Evolutionary conservation across 2,797 vertebrate species (phyloP), one percentile per base, ranked within the genome.

Genomic region (Molossus alvarezi): DNA sequence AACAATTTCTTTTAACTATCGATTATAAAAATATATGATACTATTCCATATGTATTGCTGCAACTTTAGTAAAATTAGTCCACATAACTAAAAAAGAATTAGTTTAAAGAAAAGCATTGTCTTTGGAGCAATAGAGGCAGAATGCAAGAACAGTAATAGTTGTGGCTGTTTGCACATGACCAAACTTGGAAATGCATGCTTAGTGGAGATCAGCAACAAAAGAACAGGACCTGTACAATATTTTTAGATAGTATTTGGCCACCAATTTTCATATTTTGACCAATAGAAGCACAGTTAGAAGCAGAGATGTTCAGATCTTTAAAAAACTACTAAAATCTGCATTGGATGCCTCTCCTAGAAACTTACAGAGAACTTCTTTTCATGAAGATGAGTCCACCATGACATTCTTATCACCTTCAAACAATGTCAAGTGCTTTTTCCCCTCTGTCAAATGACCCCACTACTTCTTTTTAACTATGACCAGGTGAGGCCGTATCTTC

Each of bases 1-100:
- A 90, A 25, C 51, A 69, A 77, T 48, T 91, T 55, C 82, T n/a
- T 90, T 92, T 72, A 91, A 64, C 64, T 90, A 88, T 51, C 79
- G 20, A 48, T 95, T 82, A 82, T 41, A 84, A 81, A 90, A 94
- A 85, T 37, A 85, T 37, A 23, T 53, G 91, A 41, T 3, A 86
- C 6, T 10, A 90, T 58, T 81, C 18, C 23, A 72, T 88, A 57
- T 25, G 17, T 58, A 53, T 41, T 57, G 17, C 55, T 95, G 20
- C 14, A 95, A 8, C 17, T 95, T 81, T 9, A 3, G 17, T 25
- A 88, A 90, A 88, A 60, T 73, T 89, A 91, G 51, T 93, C 7
- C 17, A 85, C 15, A 72, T 64, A 93, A 67, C 9, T 11, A 67
- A 85, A 90, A 41, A 45, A 58, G n/a, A 88, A 1, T 41, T 12